Conservation (phyloP, 2,113 vertebrate genomes). For the Sarotherodon lohbergeri region DNA sequence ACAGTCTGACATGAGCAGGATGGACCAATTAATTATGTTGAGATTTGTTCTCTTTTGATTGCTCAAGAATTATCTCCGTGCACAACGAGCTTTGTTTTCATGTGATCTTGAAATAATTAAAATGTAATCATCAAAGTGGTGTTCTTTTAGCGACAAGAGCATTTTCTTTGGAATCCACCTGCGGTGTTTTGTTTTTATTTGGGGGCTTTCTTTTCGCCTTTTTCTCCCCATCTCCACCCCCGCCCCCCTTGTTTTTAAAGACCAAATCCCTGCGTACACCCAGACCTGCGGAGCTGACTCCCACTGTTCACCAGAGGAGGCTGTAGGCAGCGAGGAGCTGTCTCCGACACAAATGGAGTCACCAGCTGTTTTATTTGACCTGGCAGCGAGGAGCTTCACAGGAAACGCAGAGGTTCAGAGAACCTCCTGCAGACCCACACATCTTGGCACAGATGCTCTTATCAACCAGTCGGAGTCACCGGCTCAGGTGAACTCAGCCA, state of each 20-base stretch:
- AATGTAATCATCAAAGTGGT: neutral
- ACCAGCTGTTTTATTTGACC: slow-evolving; percentile 40
- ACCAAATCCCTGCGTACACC: neutral
- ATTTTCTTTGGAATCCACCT: neutral
- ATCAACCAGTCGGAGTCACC: slow-evolving; percentile 6
- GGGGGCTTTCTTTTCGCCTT: neutral
- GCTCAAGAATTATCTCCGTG: neutral
- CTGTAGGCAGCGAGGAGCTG: neutral
- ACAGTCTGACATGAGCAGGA: neutral
- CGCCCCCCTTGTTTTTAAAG: neutral
- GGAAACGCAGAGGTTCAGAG: slow-evolving; percentile 5
- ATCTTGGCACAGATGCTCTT: neutral
- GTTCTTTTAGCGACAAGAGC: neutral
- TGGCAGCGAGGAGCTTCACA: neutral
- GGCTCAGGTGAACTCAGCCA: neutral
- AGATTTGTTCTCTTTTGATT: neutral
- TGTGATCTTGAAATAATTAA: neutral
- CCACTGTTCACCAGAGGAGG: slow-evolving; percentile 14
- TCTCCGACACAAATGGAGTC: neutral
- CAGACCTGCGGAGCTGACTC: neutral
- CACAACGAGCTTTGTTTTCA: neutral
- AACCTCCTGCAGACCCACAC: slow-evolving; percentile 1
- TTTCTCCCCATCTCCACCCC: neutral
- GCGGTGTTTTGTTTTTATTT: neutral
- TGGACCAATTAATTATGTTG: neutral